Evolutionary conservation across 2,888 invertebrate species (phyloP).

Genomic region (Ernsta delagoae): DNA sequence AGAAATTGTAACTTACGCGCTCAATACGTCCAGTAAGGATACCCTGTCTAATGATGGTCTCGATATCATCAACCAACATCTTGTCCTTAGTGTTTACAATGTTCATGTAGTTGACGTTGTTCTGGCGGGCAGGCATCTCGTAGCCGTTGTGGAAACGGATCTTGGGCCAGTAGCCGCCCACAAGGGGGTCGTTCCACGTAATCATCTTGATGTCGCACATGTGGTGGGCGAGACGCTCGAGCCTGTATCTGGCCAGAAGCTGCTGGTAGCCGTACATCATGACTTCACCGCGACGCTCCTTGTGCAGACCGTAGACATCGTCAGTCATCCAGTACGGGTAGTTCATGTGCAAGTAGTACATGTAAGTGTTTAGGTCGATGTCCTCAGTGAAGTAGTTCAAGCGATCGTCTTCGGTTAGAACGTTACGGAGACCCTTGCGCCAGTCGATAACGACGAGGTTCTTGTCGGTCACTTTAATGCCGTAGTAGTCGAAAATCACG

Average conservation of each 20-base stretch:
- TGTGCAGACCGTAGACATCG: conserved; percentile 73
- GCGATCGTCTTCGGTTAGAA: conserved; percentile 85
- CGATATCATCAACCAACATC: conserved; percentile 67
- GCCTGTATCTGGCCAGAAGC: conserved; percentile 84
- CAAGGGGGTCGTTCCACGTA: conserved; percentile 70
- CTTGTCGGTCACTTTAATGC: conserved; percentile 78
- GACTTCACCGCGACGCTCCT: conserved; percentile 83
- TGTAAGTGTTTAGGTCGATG: conserved; percentile 89
- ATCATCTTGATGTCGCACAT: conserved; percentile 80
- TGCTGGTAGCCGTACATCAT: conserved; percentile 87
- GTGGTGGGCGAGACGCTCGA: conserved; percentile 78
- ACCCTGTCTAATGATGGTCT: conserved; percentile 81
- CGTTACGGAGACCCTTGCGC: conserved; percentile 86
- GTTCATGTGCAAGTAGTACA: conserved; percentile 87
- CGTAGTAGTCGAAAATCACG: conserved; percentile 79
- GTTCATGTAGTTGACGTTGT: conserved; percentile 61
- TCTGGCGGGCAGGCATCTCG: conserved; percentile 83
- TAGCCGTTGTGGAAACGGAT: conserved; percentile 83
- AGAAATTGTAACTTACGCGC: conserved; percentile 56
- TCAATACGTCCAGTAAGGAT: conserved; percentile 68
- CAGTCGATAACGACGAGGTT: conserved; percentile 87
- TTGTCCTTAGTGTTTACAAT: conserved; percentile 62
- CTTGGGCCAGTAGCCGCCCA: conserved; percentile 85
- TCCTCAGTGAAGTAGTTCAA: conserved; percentile 91
- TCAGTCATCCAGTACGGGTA: conserved; percentile 89